Evolutionary conservation across 35 echinoderm and acorn worm species (phyloP), one percentile per base, ranked within the genome.

Genomic region (Holothuria glaberrima): DNA sequence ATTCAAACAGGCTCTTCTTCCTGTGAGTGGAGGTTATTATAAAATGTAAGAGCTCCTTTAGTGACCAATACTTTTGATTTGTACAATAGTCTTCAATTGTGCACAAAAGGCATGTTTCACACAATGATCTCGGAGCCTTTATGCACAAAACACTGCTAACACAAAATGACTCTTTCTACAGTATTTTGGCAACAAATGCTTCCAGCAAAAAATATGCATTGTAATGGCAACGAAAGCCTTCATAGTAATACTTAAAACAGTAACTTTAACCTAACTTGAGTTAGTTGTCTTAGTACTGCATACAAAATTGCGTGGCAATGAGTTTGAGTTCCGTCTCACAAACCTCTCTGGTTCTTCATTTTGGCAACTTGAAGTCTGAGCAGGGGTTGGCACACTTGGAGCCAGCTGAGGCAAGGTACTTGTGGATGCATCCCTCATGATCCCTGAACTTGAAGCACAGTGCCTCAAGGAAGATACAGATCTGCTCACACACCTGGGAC

Each of bases 271-370:
- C 41, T 35, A 20, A 14, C 44, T 50, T 19, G 44, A 78, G 5
- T 78, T 28, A 48, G 4, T 78, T 24, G 38, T 48, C 30, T 84
- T 84, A 84, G 80, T 71, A 87, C 65, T 87, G 85, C 85, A 87
- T 17, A 71, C 85, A 87, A 87, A 87, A 71, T 87, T 87, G 31
- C 85, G 60, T 70, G 85, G 85, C 50, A 87, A 62, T 9, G 85
- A 87, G 35, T 87, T 46, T 13, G 85, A 87, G 66, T 87, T 87
- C 44, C 85, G 12, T 52, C 85, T 67, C n/a, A 46, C 62, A 41
- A 64, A 86, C 46, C 82, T 62, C 6, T 86, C 82, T 25, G 85
- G 85, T 70, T 87, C 85, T 71, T 87, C 20, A 50, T 87, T 70
- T 33, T n/a, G 54, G 50, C 50, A 54, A 21, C 25, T 78, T n/a